Conservation (phyloP, 2,888 invertebrate species). For the Drosophila niveifrons region DNA sequence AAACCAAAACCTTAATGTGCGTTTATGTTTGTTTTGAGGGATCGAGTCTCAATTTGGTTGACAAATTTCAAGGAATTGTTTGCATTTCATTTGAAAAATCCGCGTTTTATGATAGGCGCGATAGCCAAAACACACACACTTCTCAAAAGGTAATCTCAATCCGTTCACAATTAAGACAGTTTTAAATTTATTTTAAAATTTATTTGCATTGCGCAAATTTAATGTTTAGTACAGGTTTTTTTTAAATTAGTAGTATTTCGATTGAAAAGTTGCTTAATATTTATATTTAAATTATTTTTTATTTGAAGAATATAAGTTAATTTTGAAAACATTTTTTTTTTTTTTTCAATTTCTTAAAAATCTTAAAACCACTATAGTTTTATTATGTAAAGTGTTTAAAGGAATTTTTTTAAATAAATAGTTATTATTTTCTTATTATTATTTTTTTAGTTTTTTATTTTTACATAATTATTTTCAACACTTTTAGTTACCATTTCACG, state of each 20-base stretch:
- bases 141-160: constrained; percentile 1
- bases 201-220: no score
- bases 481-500: constrained; percentile 7
- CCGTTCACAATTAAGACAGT: constrained; percentile 11
- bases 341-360: no score
- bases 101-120: constrained; percentile 75
- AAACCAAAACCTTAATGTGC: constrained; percentile 29
- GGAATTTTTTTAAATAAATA: not conserved
- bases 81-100: constrained; percentile 58
- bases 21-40: constrained; percentile 32
- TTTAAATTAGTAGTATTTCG: no score
- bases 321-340: no score
- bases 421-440: not conserved
- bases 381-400: not conserved
- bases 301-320: no score
- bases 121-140: constrained; percentile 55
- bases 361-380: no score
- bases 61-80: constrained; percentile 60
- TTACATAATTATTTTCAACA: not conserved
- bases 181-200: constrained; percentile 5
- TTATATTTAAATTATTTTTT: no score
- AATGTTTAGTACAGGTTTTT: no score
- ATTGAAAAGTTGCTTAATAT: no score
- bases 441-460: not conserved
- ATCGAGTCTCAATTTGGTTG: constrained; percentile 40